Percentiles rank a stretch among this genome's conserved stretches.
These are phyloP conservation scores for Athalia rosae DNA, from an alignment of 2,888 invertebrate genomes.

Conservation along the genomic window DNA sequence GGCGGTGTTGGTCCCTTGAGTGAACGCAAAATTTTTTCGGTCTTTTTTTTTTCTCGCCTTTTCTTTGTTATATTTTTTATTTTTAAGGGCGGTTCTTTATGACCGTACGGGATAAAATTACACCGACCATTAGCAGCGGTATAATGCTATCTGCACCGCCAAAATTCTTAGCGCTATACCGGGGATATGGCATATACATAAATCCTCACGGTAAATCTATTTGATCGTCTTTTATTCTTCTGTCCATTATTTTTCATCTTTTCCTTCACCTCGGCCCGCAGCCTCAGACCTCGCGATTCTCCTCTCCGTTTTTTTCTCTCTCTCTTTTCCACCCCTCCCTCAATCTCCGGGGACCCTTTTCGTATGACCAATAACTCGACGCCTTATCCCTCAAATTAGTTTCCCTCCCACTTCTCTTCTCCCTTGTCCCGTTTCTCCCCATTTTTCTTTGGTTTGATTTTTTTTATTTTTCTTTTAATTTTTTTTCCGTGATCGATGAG, in stretches of 20 bases:
- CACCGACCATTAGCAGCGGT: neutral
- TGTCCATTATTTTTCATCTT: conserved; percentile 49
- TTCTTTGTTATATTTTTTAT: neutral
- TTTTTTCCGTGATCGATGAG: too few species aligned
- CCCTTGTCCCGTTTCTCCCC: too few species aligned
- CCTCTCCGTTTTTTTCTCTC: neutral
- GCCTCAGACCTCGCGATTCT: neutral
- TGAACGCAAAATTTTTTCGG: neutral
- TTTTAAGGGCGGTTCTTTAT: neutral
- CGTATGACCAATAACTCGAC: conserved; percentile 65
- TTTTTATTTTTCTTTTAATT: too few species aligned
- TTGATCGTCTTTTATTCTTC: conserved; percentile 40
- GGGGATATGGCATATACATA: too few species aligned
- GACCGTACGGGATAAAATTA: conserved; percentile 14
- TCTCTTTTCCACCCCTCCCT: conserved; percentile 33
- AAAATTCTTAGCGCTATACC: too few species aligned
- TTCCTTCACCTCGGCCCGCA: conserved; percentile 9
- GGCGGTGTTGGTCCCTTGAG: too few species aligned
- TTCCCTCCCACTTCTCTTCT: neutral
- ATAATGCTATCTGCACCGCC: neutral
- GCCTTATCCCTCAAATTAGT: conserved; percentile 65
- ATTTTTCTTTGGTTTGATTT: too few species aligned
- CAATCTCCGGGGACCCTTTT: conserved; percentile 50
- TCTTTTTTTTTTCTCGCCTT: neutral
- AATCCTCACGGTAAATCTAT: conserved; percentile 37